Conservation (phyloP, 53 echinoderm and acorn worm genomes). For the Holothuria leucospilota region DNA sequence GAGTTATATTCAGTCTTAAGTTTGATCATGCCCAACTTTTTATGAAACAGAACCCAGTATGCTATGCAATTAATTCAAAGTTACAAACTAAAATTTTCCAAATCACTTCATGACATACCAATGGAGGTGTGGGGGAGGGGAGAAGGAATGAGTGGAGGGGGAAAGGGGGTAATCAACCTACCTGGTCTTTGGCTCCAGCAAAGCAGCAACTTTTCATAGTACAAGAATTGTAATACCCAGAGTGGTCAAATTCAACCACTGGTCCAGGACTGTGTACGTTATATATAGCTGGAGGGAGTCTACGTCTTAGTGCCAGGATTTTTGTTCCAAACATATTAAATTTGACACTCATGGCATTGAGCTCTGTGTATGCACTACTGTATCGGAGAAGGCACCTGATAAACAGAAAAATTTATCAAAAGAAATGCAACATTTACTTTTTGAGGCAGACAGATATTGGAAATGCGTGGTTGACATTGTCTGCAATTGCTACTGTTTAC, state of each 20-base stretch:
- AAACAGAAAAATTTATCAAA: background rate
- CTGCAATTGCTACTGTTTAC: too few relatives aligned
- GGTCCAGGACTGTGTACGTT: constrained; percentile 77
- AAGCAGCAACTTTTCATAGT: constrained; percentile 99
- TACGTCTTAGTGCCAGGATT: constrained; percentile 80
- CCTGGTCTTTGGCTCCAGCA: constrained; percentile 95
- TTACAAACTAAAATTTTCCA: too few relatives aligned
- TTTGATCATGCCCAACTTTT: too few relatives aligned
- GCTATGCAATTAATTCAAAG: too few relatives aligned
- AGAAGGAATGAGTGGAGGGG: too few relatives aligned
- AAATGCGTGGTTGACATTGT: too few relatives aligned
- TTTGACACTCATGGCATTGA: constrained; percentile 97
- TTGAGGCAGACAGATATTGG: too few relatives aligned
- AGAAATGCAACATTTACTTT: background rate
- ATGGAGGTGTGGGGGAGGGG: too few relatives aligned
- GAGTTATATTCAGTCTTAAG: too few relatives aligned
- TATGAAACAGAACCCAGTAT: too few relatives aligned
- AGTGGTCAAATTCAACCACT: constrained; percentile 92
- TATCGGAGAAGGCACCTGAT: constrained; percentile 84
- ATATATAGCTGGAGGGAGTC: constrained; percentile 91
- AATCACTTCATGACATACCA: too few relatives aligned
- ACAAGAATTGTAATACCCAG: constrained; percentile 98
- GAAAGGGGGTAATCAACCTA: background rate
- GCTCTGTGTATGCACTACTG: constrained; percentile 87
- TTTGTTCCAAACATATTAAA: constrained; percentile 88